Percentiles rank a stretch among this genome's conserved stretches.
Evolutionary conservation across 2,888 invertebrate species (phyloP).

Genomic region (Pristionchus japonicus): DNA sequence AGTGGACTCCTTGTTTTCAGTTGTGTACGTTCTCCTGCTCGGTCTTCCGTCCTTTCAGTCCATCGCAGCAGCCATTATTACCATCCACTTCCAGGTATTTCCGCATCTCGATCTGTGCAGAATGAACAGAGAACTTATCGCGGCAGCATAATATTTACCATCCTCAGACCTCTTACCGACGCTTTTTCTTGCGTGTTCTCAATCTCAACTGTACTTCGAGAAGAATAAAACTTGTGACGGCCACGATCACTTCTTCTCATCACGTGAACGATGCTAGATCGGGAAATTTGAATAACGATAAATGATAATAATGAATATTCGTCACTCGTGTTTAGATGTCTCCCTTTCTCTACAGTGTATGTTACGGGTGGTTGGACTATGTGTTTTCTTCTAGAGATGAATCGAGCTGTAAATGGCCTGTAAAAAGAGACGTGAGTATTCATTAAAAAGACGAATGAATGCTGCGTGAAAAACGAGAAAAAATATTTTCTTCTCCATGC

Average conservation of each 20-base stretch:
- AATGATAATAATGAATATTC: no score
- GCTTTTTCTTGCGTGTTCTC: background rate
- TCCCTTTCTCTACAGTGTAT: no score
- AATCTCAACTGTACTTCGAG: background rate
- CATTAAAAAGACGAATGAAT: no score
- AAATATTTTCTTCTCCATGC: no score
- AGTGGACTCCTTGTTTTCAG: background rate
- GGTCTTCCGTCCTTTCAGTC: background rate
- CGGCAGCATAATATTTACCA: background rate
- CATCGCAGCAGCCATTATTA: background rate
- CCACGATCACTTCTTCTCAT: background rate
- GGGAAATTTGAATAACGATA: background rate
- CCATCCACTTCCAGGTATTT: background rate
- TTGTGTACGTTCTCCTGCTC: background rate
- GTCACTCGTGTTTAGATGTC: no score
- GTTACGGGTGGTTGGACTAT: no score
- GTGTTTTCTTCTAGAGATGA: no score
- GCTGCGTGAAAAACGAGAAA: no score
- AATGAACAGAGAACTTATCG: no score
- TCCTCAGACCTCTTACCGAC: background rate
- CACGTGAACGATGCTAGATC: background rate
- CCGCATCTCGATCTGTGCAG: no score
- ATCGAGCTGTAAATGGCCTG: no score
- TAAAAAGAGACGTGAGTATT: no score
- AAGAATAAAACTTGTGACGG: background rate